Conservation (phyloP, 37 sponge, comb jelly and placozoan genomes). For the Halichondria panicea region DNA sequence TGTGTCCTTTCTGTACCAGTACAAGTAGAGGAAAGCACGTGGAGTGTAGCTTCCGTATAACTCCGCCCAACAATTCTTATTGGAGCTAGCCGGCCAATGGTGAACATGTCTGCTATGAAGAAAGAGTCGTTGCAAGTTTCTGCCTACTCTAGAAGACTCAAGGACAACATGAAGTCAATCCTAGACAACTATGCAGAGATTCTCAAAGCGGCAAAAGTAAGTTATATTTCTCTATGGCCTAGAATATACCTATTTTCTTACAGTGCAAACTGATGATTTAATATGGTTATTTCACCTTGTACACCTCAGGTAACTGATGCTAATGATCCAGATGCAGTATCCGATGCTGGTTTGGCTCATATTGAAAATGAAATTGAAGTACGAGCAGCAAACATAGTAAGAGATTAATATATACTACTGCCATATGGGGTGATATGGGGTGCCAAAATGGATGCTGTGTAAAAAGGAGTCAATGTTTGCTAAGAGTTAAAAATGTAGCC, state of each 20-base stretch:
- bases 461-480: no score
- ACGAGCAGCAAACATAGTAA: conserved; percentile 88
- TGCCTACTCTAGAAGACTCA: conserved; percentile 71
- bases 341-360: conserved; percentile 59
- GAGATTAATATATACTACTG: no score
- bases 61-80: conserved; percentile 3
- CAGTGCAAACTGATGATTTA: background rate
- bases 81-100: no score
- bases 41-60: conserved; percentile 22
- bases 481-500: no score
- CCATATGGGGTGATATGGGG: no score
- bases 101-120: conserved; percentile 28
- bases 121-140: conserved; percentile 68
- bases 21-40: conserved; percentile 20
- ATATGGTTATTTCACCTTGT: background rate
- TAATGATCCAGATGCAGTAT: conserved; percentile 28
- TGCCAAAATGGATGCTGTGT: no score
- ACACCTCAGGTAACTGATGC: conserved; percentile 39
- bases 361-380: conserved; percentile 74
- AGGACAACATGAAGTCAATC: conserved; percentile 87
- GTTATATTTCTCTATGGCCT: background rate
- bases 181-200: conserved; percentile 89
- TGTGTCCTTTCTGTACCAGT: background rate
- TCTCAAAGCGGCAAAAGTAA: conserved; percentile 65
- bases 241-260: background rate